Evolutionary conservation across 2,113 vertebrate genomes (phyloP).

Genomic region (Patagioenas fasciata): DNA sequence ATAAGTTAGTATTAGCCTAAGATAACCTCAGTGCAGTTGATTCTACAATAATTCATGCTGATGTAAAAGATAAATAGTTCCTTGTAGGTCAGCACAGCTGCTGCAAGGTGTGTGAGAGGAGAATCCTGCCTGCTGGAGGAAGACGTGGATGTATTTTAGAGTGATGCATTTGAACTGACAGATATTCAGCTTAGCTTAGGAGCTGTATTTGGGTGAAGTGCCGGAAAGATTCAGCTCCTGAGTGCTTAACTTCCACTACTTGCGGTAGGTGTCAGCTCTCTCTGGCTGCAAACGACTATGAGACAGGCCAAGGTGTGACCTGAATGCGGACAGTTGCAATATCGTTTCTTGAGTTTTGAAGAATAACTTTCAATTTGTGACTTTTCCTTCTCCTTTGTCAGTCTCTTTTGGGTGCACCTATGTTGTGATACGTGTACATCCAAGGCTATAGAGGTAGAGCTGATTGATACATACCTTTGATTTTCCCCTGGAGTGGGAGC

Average conservation of each 20-base stretch:
- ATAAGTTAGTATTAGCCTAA: background rate
- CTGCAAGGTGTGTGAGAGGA: background rate
- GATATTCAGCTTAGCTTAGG: background rate
- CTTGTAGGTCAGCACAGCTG: background rate
- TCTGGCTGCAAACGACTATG: background rate
- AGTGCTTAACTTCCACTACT: background rate
- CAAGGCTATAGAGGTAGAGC: background rate
- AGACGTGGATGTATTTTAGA: background rate
- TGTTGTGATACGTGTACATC: background rate
- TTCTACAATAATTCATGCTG: background rate
- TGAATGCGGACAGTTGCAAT: background rate
- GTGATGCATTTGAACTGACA: background rate
- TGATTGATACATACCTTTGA: background rate
- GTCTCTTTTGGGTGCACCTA: background rate
- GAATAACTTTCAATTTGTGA: background rate
- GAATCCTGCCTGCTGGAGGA: background rate
- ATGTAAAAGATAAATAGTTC: background rate
- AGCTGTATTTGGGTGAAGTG: background rate
- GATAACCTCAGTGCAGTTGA: background rate
- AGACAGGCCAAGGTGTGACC: background rate
- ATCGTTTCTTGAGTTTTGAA: background rate
- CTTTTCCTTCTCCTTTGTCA: background rate
- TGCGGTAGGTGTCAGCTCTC: background rate
- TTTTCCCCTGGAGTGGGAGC: background rate
- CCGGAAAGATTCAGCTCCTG: background rate